Evolutionary conservation across 2,888 invertebrate species (phyloP).

Genomic region (Oligia fasciuncula): DNA sequence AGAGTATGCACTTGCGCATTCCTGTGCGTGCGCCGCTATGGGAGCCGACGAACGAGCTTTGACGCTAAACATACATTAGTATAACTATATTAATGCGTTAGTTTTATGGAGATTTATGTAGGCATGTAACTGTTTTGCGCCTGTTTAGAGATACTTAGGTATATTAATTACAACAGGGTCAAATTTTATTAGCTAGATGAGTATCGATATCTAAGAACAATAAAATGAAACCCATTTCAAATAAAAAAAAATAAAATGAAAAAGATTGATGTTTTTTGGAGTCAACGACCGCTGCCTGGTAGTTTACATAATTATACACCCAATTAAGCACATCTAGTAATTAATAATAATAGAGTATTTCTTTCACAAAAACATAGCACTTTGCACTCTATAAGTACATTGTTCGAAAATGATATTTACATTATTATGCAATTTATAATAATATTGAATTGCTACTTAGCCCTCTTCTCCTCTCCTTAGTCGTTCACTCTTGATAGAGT

Average conservation of each 20-base stretch:
- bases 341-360: too few relatives aligned
- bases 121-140: conserved; percentile 9
- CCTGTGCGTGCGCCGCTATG: conserved; percentile 66
- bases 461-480: too few relatives aligned
- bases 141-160: background rate
- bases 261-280: background rate
- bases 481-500: too few relatives aligned
- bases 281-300: too few relatives aligned
- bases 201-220: background rate
- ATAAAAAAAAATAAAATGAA: background rate
- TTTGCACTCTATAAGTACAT: too few relatives aligned
- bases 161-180: background rate
- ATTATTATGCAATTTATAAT: too few relatives aligned
- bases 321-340: too few relatives aligned
- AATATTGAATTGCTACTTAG: too few relatives aligned
- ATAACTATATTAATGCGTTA: conserved; percentile 30
- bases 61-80: conserved; percentile 37
- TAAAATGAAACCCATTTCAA: background rate
- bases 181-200: background rate
- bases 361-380: too few relatives aligned
- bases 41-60: conserved; percentile 55
- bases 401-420: too few relatives aligned
- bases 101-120: conserved; percentile 30
- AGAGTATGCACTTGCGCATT: conserved; percentile 59
- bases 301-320: too few relatives aligned